Base-by-base conservation (phyloP, 2,113 vertebrate species). In the Ctenomys sociabilis region DNA sequence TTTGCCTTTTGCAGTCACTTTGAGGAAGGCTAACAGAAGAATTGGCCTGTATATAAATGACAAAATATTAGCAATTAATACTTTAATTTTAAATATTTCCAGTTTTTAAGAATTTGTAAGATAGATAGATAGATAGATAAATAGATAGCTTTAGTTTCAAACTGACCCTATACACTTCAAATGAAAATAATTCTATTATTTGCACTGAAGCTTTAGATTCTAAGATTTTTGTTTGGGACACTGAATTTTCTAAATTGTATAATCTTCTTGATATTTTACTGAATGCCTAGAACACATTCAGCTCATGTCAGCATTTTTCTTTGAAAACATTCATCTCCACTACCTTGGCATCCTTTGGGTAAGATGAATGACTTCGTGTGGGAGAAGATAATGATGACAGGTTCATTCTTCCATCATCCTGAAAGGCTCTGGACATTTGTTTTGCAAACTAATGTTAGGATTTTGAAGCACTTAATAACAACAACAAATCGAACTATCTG, bases 391-490 rank as follows among this genome's bases (percentile, higher is more conserved):
- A 90, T 88, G 64, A 66, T 70, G 28, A 32, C 16, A 68, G 8
- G 5, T 72, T 94, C 75, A 93, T 84, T 82, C 8, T 81, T 96
- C 68, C 87, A 49, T 77, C 87, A 85, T 95, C 35, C 85, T 95
- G 64, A 93, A 96, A 93, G 32, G 17, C 45, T 96, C 43, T 90
- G 88, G 77, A 96, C n/a, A 90, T 87, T n/a, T 90, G 43, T 96
- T 91, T 94, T 94, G 43, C 87, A 93, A 97, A 92, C 75, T 49
- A 81, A 92, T 93, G 80, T 30, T 77, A 87, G 35, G 54, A 84
- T 90, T 96, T 93, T 93, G 90, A 94, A 88, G 63, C 5, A 54
- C 52, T 96, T 93, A 91, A 59, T 77, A 78, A 35, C 9, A 66
- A 37, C 21, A 75, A 63, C 49, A 78, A 77, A 43, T 22, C 12